Evolutionary conservation across 2,888 invertebrate species (phyloP).

Genomic region (Stegana nigrithorax): DNA sequence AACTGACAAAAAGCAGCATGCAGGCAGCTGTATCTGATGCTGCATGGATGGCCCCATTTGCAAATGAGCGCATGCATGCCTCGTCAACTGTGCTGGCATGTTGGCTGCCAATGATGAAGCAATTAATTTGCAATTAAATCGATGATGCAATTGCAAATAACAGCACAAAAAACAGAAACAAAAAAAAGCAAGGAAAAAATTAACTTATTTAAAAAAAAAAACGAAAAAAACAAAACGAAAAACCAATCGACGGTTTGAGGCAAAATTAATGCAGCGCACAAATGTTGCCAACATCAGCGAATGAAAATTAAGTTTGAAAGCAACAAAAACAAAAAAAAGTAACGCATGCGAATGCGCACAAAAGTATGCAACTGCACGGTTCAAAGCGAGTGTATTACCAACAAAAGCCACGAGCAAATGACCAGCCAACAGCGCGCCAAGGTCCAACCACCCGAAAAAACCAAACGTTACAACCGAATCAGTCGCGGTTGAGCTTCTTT

Average conservation of each 20-base stretch:
- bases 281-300: conserved; percentile 26
- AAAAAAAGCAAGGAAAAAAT: conserved; percentile 36
- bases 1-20: conserved; percentile 35
- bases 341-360: not conserved
- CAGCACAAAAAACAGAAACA: conserved; percentile 39
- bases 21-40: conserved; percentile 12
- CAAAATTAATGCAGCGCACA: conserved; percentile 47
- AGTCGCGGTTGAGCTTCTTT: not conserved
- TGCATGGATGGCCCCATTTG: conserved; percentile 3
- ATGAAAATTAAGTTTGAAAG: not conserved
- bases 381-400: not conserved
- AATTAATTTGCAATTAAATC: conserved; percentile 56
- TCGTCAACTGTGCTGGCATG: too few relatives aligned
- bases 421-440: not conserved
- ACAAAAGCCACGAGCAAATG: not conserved
- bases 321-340: conserved; percentile 5
- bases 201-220: conserved; percentile 1
- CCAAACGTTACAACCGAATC: too few relatives aligned
- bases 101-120: conserved; percentile 59
- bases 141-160: conserved; percentile 65
- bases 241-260: too few relatives aligned
- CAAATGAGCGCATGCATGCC: too few relatives aligned
- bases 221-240: not conserved
- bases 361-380: conserved; percentile 4
- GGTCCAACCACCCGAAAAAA: not conserved